Conservation (phyloP, 2,888 invertebrate genomes). For the Branchellion lobata region DNA sequence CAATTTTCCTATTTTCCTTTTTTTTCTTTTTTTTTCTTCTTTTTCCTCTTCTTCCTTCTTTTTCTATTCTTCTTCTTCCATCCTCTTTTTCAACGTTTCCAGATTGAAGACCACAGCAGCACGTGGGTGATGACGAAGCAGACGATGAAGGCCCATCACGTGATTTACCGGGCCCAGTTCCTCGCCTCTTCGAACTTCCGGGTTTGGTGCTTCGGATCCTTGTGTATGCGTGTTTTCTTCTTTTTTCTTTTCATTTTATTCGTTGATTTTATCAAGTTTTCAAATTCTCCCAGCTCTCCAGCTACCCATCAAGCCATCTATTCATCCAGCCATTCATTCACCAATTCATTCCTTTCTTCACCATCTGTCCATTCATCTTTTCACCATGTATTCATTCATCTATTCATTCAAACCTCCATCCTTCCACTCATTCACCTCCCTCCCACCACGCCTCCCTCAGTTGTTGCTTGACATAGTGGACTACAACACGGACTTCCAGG, state of each 20-base stretch:
- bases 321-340: too few relatives aligned
- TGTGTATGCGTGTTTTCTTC: too few relatives aligned
- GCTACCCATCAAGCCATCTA: too few relatives aligned
- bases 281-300: too few relatives aligned
- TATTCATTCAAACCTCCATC: too few relatives aligned
- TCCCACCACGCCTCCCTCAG: neutral
- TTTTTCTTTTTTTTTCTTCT: neutral
- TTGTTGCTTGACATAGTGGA: conserved; percentile 59
- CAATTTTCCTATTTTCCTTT: neutral
- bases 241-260: too few relatives aligned
- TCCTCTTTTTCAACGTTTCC: neutral
- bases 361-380: too few relatives aligned
- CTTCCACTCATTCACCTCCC: too few relatives aligned
- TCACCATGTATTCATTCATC: too few relatives aligned
- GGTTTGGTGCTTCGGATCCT: neutral
- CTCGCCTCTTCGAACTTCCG: neutral
- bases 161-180: conserved; percentile 2
- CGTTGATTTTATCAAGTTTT: too few relatives aligned
- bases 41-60: neutral
- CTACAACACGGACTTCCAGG: conserved; percentile 57
- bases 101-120: neutral
- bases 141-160: neutral
- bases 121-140: neutral
- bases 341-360: too few relatives aligned
- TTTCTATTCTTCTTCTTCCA: neutral